A percentile compares a stretch with the other conserved stretches of the same genome.
Conservation (phyloP, 2,113 vertebrate species). For the Grammomys dolichurus region DNA sequence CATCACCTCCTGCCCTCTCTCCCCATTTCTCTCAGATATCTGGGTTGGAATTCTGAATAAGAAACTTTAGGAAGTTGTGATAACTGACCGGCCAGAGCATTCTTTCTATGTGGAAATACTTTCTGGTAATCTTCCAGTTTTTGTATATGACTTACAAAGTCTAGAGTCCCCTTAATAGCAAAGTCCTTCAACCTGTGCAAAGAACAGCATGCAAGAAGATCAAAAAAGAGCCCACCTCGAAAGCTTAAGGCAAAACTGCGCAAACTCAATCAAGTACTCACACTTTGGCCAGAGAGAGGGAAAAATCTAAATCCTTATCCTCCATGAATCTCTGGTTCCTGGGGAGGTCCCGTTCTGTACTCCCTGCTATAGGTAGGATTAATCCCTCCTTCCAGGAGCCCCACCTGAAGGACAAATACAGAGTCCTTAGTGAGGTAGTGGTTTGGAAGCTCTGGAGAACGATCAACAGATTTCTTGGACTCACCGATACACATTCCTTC, state of each 20-base stretch:
- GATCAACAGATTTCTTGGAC: not conserved
- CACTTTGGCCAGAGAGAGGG: conserved; percentile 24
- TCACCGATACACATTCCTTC: conserved; percentile 85
- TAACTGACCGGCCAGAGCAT: conserved; percentile 84
- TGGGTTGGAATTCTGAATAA: not conserved
- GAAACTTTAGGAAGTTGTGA: not conserved
- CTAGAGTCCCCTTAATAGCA: conserved; percentile 86
- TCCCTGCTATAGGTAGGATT: conserved; percentile 85
- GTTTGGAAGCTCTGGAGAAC: not conserved
- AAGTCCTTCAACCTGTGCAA: conserved; percentile 85
- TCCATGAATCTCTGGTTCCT: conserved; percentile 86
- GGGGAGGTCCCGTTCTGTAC: conserved; percentile 85
- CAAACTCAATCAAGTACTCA: not conserved
- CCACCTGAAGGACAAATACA: conserved; percentile 82
- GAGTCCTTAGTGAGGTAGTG: not conserved
- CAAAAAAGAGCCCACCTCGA: not conserved
- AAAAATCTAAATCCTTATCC: conserved; percentile 88
- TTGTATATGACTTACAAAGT: conserved; percentile 84
- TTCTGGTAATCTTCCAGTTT: conserved; percentile 88
- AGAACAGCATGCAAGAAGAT: not conserved
- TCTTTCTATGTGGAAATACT: conserved; percentile 85
- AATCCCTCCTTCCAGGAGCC: conserved; percentile 84
- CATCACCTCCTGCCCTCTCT: not conserved
- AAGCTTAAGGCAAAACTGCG: not conserved
- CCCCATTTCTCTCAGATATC: not conserved